Evolutionary conservation across 2,797 vertebrate species (phyloP).

Genomic region (Halcyon leucocephala): DNA sequence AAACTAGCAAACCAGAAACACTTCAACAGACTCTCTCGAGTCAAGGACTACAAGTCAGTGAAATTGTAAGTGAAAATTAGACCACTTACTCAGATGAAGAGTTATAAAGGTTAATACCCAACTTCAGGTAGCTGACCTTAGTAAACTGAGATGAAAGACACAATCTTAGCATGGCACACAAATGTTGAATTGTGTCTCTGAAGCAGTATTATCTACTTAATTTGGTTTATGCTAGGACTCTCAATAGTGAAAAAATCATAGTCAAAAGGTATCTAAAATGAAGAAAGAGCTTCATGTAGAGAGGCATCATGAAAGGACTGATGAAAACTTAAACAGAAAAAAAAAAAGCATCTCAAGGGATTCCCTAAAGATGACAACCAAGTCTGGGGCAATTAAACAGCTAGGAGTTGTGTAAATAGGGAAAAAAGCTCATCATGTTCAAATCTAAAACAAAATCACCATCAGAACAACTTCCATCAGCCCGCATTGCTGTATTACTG

Average conservation of each 20-base stretch:
- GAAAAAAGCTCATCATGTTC: neutral
- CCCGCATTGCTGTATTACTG: neutral
- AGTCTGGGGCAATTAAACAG: neutral
- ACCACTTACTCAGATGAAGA: neutral
- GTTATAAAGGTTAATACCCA: neutral
- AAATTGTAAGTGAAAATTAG: neutral
- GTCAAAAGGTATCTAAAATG: neutral
- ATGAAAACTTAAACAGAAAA: neutral
- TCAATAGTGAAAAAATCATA: neutral
- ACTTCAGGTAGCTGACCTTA: neutral
- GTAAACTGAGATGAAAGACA: neutral
- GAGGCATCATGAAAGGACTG: neutral
- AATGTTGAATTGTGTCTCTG: neutral
- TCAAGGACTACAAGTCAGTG: neutral
- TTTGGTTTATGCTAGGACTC: neutral
- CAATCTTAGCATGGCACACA: neutral
- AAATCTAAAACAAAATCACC: constrained; percentile 32
- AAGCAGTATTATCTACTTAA: neutral
- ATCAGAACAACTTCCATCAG: neutral
- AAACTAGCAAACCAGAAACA: neutral
- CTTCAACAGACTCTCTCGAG: neutral
- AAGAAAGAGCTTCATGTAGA: neutral
- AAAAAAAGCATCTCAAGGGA: neutral
- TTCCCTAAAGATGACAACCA: neutral
- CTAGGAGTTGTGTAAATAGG: neutral